These are phyloP conservation scores for Neoaliturus tenellus DNA, from an alignment of 2,888 invertebrate species.

Conservation along the genomic window DNA sequence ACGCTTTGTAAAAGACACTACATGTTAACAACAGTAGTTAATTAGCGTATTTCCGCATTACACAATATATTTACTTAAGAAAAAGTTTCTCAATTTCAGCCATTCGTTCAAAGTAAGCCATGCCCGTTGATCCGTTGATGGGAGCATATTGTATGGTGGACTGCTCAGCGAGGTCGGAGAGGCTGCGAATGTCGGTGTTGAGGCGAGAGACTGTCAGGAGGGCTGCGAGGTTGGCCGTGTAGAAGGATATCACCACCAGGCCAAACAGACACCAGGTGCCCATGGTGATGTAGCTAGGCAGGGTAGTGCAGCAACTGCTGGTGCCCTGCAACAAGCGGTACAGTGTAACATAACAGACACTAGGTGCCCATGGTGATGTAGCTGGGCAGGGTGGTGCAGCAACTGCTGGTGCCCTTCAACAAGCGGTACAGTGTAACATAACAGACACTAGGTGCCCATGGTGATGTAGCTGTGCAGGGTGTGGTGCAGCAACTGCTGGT, in stretches of 20 bases:
- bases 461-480: no score
- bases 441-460: no score
- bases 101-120: constrained; percentile 9
- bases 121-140: neutral
- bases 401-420: no score
- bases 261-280: constrained; percentile 24
- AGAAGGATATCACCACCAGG: neutral
- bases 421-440: no score
- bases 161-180: constrained; percentile 4
- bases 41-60: no score
- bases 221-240: constrained; percentile 7
- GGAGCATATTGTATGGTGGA: neutral
- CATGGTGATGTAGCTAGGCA: neutral
- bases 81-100: neutral
- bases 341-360: no score
- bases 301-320: neutral
- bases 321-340: neutral
- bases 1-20: no score
- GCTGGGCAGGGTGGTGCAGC: no score
- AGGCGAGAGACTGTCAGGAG: neutral
- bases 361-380: no score
- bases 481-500: no score
- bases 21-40: no score
- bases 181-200: neutral
- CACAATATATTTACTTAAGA: neutral